Base-by-base conservation (phyloP, 53 echinoderm and acorn worm species). In the Luidia sarsii region DNA sequence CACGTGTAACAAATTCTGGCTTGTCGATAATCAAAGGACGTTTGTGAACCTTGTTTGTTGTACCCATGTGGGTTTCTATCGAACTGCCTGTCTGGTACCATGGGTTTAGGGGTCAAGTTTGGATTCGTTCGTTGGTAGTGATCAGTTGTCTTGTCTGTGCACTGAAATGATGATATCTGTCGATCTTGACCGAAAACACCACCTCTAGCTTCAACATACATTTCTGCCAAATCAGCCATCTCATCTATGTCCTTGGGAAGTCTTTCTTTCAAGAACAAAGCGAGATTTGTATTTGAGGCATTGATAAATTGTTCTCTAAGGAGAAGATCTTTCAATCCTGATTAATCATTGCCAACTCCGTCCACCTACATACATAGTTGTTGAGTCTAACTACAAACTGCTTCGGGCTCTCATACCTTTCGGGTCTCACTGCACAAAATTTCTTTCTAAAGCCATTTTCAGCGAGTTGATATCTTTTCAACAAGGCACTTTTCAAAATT, bases 381-480 rank as follows among this genome's bases (percentile, higher is more conserved):
- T 72, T 46, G 2, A 84, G 46, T 46, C 71, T 60, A 62, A 50
- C 64, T 0, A 54, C 63, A 50, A 84, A 84, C 57, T 71, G 43
- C 3, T 46, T 38, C 5, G 70, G 31, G 33, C 23, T 84, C 59
- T 84, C 84, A 60, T 18, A 29, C 19, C 1, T 50, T n/a, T 46
- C 43, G 0, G 84, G 84, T 50, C 73, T 70, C 0, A 60, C 72
- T 62, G 70, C 63, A 11, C 73, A 49, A 50, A 84, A 70, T 39
- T 72, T 84, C 48, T 71, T 63, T 9, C 60, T 46, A 19, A 84
- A 84, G 8, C 71, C 84, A 30, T 84, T 72, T 39, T 55, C 51
- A 20, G 73, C 72, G 0, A 84, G 23, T 9, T 72, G 35, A n/a
- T 84, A 72, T 7, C 61, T 29, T 50, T 72, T 84, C 32, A 84